phyloP scores from a whole-genome alignment of 1,140 invertebrate genomes.

The Nebria ingens region DNA sequence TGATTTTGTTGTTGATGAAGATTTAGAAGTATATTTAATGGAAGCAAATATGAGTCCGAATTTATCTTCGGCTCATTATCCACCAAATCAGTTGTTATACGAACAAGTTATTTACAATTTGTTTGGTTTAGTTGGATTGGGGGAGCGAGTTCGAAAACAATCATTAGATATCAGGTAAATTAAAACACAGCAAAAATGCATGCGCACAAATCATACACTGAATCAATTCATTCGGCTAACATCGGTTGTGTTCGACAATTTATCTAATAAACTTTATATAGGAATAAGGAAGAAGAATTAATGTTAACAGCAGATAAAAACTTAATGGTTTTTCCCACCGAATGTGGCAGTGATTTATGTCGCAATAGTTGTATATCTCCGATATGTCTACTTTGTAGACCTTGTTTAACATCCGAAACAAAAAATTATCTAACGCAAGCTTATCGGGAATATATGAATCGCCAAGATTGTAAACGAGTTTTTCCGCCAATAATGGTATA shows the following conservation, averaged over 20 bases:
- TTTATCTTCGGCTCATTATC: constrained; percentile 85
- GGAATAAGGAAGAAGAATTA: constrained; percentile 39
- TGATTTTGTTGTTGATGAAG: constrained; percentile 84
- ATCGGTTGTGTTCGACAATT: constrained; percentile 8
- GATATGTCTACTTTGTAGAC: constrained; percentile 68
- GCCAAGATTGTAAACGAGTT: constrained; percentile 66
- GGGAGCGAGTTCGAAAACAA: constrained; percentile 36
- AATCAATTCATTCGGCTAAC: too few relatives aligned
- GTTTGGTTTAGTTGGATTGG: constrained; percentile 71
- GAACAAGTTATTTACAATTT: constrained; percentile 87
- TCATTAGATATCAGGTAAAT: constrained; percentile 35
- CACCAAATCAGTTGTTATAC: constrained; percentile 77
- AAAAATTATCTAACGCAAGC: constrained; percentile 50
- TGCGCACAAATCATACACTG: too few relatives aligned
- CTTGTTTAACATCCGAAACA: constrained; percentile 57
- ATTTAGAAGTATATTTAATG: constrained; percentile 80
- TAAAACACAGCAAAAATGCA: constrained; percentile 1
- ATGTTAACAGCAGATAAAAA: constrained; percentile 73
- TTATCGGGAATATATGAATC: constrained; percentile 68
- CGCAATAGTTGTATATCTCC: constrained; percentile 50
- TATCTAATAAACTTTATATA: constrained; percentile 17
- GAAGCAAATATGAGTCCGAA: constrained; percentile 99
- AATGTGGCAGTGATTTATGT: constrained; percentile 50
- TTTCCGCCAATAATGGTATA: constrained; percentile 68
- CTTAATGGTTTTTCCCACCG: constrained; percentile 60